A percentile compares a stretch with the other conserved stretches of the same genome.
These are phyloP conservation scores for Rousettus madagascariensis DNA, from an alignment of 2,797 vertebrate species.

Conservation along the genomic window DNA sequence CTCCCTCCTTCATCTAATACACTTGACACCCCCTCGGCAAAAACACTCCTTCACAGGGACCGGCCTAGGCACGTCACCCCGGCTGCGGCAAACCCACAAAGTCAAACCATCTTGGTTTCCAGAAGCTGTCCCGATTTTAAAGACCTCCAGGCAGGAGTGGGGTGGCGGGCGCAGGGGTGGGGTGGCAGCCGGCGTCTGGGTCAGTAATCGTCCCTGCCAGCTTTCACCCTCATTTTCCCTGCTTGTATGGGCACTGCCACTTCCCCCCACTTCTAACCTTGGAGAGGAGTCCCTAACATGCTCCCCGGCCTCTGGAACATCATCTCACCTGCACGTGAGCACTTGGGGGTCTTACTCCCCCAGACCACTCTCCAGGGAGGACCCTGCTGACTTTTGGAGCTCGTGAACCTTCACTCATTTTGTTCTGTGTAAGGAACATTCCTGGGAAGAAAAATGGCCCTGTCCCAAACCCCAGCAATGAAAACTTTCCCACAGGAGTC, in stretches of 20 bases:
- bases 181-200: not conserved
- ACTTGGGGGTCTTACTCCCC: not conserved
- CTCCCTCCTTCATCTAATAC: not conserved
- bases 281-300: not conserved
- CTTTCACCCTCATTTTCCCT: not conserved
- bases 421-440: not conserved
- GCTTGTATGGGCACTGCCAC: not conserved
- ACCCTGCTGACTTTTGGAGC: not conserved
- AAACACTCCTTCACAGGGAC: not conserved
- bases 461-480: not conserved
- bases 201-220: not conserved
- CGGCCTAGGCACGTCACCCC: not conserved
- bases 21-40: not conserved
- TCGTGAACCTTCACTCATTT: not conserved
- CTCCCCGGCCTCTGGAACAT: not conserved
- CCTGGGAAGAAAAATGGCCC: slow-evolving; percentile 30
- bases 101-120: not conserved
- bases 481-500: not conserved
- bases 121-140: not conserved
- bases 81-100: not conserved
- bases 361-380: not conserved
- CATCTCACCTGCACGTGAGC: not conserved
- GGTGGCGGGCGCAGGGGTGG: too few relatives aligned
- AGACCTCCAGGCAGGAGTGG: not conserved
- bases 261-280: not conserved